Conservation (phyloP, 2,888 invertebrate species). For the Sycophila texana region DNA sequence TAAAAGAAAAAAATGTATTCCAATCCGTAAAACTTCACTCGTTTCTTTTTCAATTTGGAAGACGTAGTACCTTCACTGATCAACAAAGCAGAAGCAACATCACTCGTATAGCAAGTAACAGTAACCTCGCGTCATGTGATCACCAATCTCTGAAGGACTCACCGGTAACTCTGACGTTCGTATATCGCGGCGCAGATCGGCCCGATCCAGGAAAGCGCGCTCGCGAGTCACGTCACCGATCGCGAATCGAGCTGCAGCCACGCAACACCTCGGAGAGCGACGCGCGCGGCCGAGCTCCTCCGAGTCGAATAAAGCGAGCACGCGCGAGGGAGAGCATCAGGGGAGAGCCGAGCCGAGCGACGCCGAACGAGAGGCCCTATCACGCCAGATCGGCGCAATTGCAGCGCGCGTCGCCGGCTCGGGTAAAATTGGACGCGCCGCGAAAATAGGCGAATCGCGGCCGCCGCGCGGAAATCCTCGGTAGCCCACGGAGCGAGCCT, state of each 20-base stretch:
- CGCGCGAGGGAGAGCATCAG: conserved; percentile 40
- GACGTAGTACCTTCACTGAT: too few relatives aligned
- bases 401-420: conserved; percentile 53
- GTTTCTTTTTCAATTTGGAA: too few relatives aligned
- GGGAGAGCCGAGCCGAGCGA: conserved; percentile 60
- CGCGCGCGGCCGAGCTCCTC: conserved; percentile 51
- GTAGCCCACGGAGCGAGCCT: too few relatives aligned
- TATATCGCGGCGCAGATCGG: not conserved
- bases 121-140: too few relatives aligned
- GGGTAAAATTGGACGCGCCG: conserved; percentile 64
- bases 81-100: too few relatives aligned
- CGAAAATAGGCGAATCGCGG: conserved; percentile 54
- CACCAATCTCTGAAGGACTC: too few relatives aligned
- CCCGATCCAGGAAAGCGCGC: not conserved
- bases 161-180: not conserved
- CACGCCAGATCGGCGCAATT: conserved; percentile 58
- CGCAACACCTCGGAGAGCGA: conserved; percentile 1
- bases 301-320: conserved; percentile 56
- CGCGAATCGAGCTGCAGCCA: conserved; percentile 25
- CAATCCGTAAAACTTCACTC: too few relatives aligned
- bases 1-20: too few relatives aligned
- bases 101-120: too few relatives aligned
- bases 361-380: conserved; percentile 65
- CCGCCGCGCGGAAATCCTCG: not conserved
- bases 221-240: not conserved